Base-by-base conservation (phyloP, 2,797 vertebrate genomes). In the Rhinogobio ventralis region DNA sequence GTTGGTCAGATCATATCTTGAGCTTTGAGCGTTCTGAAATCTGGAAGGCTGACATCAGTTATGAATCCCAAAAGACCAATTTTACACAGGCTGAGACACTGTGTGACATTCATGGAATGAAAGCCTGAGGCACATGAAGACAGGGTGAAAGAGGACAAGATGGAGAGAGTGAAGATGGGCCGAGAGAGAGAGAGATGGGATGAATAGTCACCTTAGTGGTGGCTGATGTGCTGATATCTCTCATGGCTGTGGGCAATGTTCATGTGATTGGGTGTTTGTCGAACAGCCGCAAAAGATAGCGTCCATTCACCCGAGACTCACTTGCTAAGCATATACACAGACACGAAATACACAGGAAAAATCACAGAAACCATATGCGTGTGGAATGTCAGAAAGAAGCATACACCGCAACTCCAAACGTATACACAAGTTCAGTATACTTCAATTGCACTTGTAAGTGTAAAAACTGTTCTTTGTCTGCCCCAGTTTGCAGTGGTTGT, bases 31-130 rank as follows among this genome's bases (percentile, higher is more conserved):
- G 89, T 91, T 93, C 91, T 91, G 88, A 88, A 92, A 93, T 90
- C 90, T 89, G 75, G 90, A 92, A 90, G 87, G 66, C 87, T 89
- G 86, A 90, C 92, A 91, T 95, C 94, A 92, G 93, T 93, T 92
- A 89, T 91, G 87, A 90, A 92, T 93, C 83, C 91, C 87, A 90
- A 94, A 94, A 94, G 91, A 94, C 92, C 87, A 93, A 91, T 85
- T 87, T 91, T 89, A 92, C 91, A 93, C 91, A 94, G 92, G 91
- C 91, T 94, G 94, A 96, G 94, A 95, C 88, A 94, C 94, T 96
- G 93, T 60, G 89, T 95, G 96, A 95, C 96, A 95, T 95, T 95
- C 96, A 95, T 92, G 85, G 67, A 82, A 73, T 78, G 76, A 80
- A 76, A 87, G 86, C 81, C 73, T 84, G 74, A 67, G 81, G 88